Conservation (phyloP, 2,888 invertebrate genomes). For the Horisme vitalbata region DNA sequence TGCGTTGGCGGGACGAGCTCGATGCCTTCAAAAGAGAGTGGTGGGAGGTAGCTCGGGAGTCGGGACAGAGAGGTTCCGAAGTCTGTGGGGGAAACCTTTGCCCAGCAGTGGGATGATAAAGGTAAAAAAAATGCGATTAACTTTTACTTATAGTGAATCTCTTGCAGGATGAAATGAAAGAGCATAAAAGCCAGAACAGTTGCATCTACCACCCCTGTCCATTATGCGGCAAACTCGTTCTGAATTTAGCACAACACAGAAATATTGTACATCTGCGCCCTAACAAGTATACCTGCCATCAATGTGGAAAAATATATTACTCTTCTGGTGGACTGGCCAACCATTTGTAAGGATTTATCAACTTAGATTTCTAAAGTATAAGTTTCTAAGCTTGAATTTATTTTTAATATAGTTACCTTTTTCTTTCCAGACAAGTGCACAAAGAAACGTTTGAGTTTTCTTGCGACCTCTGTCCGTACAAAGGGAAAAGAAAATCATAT, state of each 20-base stretch:
- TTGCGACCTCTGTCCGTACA: slow-evolving; percentile 38
- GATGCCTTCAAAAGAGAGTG: too few species aligned
- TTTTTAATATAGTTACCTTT: neutral
- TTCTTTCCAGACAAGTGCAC: slow-evolving; percentile 35
- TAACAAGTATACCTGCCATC: slow-evolving; percentile 36
- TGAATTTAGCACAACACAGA: slow-evolving; percentile 32
- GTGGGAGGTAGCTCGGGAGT: too few species aligned
- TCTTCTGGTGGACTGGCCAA: slow-evolving; percentile 32
- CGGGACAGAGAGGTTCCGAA: too few species aligned
- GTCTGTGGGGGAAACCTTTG: too few species aligned
- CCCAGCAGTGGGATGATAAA: neutral
- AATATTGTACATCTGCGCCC: slow-evolving; percentile 32
- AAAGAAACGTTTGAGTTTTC: slow-evolving; percentile 33
- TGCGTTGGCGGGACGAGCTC: too few species aligned
- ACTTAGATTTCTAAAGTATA: too few species aligned
- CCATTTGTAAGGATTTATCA: slow-evolving; percentile 33
- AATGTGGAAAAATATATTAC: slow-evolving; percentile 38
- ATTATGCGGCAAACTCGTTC: slow-evolving; percentile 36
- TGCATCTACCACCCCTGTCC: slow-evolving; percentile 34
- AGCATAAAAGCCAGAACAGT: slow-evolving; percentile 30
- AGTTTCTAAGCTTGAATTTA: too few species aligned
- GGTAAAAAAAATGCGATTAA: neutral
- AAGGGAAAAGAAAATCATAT: slow-evolving; percentile 37
- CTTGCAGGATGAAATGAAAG: slow-evolving; percentile 29
- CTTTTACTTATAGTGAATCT: too few species aligned